These are phyloP conservation scores for Sphenopsis melanotis DNA, from an alignment of 2,797 vertebrate genomes.

Conservation along the genomic window DNA sequence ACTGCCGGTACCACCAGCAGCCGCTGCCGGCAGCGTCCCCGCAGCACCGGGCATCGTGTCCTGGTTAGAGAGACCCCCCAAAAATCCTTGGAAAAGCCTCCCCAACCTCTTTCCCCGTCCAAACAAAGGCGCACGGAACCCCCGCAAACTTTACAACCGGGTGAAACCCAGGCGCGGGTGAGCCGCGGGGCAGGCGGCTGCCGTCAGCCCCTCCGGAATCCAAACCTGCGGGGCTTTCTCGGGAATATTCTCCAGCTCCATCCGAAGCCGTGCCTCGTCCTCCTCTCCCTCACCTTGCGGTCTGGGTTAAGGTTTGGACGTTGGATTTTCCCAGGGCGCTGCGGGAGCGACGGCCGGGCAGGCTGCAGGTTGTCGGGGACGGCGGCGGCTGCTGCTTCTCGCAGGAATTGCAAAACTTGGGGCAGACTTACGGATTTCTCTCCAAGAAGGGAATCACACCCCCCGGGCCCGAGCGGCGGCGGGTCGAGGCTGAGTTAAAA, in stretches of 20 bases:
- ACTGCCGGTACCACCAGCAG: fast-evolving
- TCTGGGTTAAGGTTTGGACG: not conserved
- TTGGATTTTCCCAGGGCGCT: not conserved
- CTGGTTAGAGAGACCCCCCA: not conserved
- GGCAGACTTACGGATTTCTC: not conserved
- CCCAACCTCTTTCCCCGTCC: not conserved
- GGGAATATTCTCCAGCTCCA: slow-evolving; percentile 16
- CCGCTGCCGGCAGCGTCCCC: not conserved
- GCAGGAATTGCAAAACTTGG: slow-evolving; percentile 22
- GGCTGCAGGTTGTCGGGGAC: slow-evolving; percentile 33
- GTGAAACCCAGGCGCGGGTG: fast-evolving
- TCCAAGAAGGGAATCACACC: not conserved
- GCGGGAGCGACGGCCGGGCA: not conserved
- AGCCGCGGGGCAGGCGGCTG: not conserved
- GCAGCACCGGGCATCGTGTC: not conserved
- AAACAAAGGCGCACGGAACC: not conserved
- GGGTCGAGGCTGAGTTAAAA: not conserved
- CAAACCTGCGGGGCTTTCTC: slow-evolving; percentile 10
- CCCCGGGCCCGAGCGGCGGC: not conserved
- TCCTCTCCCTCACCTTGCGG: slow-evolving; percentile 17
- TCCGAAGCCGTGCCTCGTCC: not conserved
- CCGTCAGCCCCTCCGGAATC: not conserved
- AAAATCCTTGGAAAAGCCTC: not conserved
- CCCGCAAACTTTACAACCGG: not conserved
- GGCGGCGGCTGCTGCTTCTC: not conserved